Percentiles rank a stretch among this genome's conserved stretches.
Evolutionary conservation across 2,113 vertebrate genomes (phyloP).

Genomic region (Cynopterus brachyotis): DNA sequence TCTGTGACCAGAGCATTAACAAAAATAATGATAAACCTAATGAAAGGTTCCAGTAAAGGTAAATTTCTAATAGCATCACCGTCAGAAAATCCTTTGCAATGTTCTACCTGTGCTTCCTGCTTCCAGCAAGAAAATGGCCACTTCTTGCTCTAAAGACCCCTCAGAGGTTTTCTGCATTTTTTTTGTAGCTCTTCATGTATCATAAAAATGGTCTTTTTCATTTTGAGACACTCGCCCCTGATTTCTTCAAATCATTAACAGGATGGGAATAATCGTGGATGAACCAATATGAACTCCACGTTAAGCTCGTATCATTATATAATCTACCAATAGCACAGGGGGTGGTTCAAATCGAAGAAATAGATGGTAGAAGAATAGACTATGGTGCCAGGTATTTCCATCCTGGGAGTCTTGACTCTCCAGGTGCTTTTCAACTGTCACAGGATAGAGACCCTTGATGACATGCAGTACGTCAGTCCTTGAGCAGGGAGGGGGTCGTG

Average conservation of each 20-base stretch:
- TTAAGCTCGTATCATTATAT: not conserved
- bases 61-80: not conserved
- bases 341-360: not conserved
- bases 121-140: not conserved
- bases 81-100: not conserved
- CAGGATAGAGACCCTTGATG: not conserved
- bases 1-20: not conserved
- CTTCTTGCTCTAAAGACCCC: not conserved
- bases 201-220: not conserved
- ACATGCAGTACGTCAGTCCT: not conserved
- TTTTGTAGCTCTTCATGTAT: not conserved
- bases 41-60: not conserved
- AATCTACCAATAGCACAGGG: not conserved
- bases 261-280: not conserved
- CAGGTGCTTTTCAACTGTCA: not conserved
- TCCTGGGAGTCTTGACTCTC: not conserved
- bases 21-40: not conserved
- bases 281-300: not conserved
- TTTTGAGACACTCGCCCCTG: not conserved
- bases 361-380: too few relatives aligned
- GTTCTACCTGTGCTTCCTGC: not conserved
- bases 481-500: not conserved
- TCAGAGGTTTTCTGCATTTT: not conserved
- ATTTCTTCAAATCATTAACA: not conserved
- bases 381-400: not conserved